Evolutionary conservation across 2,113 vertebrate species (phyloP).

Genomic region (Lynx canadensis): DNA sequence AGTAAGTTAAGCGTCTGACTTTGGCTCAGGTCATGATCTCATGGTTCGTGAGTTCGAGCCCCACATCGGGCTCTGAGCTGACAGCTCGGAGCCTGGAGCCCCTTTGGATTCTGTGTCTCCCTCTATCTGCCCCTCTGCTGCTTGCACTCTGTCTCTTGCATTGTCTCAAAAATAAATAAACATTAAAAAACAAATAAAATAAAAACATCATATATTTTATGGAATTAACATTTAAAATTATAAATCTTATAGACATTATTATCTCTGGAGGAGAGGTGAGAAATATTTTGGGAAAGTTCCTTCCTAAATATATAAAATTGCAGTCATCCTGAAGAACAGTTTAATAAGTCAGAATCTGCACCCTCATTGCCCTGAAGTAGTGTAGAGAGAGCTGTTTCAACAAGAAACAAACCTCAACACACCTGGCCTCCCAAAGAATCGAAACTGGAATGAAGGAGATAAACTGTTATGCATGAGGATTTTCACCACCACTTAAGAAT

Average conservation of each 20-base stretch:
- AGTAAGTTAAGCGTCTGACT: too few relatives aligned
- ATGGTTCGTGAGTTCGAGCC: too few relatives aligned
- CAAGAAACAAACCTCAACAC: not conserved
- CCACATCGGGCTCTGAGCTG: too few relatives aligned
- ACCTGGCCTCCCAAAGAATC: not conserved
- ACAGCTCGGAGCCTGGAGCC: too few relatives aligned
- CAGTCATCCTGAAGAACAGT: not conserved
- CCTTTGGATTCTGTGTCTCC: too few relatives aligned
- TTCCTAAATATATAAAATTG: not conserved
- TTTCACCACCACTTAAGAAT: not conserved
- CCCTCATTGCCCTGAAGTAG: not conserved
- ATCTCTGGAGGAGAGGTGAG: not conserved
- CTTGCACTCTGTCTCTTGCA: too few relatives aligned
- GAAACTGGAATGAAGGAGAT: not conserved
- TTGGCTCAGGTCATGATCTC: too few relatives aligned
- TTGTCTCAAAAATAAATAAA: too few relatives aligned
- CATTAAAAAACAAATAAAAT: too few relatives aligned
- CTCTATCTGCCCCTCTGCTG: too few relatives aligned
- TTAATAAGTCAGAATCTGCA: not conserved
- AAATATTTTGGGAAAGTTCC: not conserved
- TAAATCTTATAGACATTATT: not conserved
- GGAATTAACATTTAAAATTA: not conserved
- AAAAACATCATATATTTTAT: not conserved
- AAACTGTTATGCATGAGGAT: not conserved
- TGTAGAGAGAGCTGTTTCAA: conserved; percentile 27